phyloP scores from a whole-genome alignment of 2,888 invertebrate species.

The Limnephilus marmoratus region DNA sequence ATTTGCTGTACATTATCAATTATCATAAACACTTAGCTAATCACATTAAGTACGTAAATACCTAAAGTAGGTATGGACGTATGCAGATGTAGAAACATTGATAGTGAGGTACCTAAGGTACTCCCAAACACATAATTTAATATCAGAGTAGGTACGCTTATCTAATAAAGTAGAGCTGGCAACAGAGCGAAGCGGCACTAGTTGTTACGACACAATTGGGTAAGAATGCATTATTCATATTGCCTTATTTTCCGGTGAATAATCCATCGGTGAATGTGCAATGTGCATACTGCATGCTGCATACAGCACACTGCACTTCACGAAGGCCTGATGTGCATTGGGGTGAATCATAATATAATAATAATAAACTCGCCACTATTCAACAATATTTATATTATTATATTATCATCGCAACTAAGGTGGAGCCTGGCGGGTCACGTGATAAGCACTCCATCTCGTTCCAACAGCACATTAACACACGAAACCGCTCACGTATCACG shows the following conservation, averaged over 20 bases:
- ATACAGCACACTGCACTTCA: neutral
- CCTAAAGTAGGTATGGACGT: neutral
- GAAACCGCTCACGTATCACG: too few species aligned
- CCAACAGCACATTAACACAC: too few species aligned
- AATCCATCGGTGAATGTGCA: slow-evolving; percentile 24
- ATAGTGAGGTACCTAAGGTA: neutral
- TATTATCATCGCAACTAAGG: too few species aligned
- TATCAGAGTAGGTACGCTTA: neutral
- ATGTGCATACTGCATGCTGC: neutral
- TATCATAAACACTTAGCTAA: neutral
- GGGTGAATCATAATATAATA: neutral
- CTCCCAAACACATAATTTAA: neutral
- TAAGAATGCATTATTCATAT: slow-evolving; percentile 42
- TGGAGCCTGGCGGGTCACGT: too few species aligned
- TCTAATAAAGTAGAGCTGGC: slow-evolving; percentile 12
- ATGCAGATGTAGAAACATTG: neutral
- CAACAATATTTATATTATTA: too few species aligned
- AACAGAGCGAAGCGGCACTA: neutral
- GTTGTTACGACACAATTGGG: slow-evolving; percentile 27
- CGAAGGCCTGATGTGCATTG: neutral
- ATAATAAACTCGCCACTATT: neutral
- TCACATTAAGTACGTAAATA: neutral
- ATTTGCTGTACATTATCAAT: neutral
- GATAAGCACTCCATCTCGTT: too few species aligned
- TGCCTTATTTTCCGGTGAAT: slow-evolving; percentile 19